phyloP scores from a whole-genome alignment of 2,797 vertebrate species.

The Heteromormyrus szaboi region DNA sequence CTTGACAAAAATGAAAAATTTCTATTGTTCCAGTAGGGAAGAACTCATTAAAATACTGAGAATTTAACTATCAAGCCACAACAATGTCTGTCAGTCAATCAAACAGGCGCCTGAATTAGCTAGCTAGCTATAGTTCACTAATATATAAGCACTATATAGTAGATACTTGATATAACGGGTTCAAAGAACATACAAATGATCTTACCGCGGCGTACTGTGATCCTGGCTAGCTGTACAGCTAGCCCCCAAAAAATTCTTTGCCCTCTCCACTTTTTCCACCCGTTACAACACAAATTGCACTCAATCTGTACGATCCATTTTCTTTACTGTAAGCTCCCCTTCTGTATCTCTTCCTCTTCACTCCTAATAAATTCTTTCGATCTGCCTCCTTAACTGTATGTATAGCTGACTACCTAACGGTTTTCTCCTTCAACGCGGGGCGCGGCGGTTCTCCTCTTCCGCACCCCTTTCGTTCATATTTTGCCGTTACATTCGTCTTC shows the following conservation, averaged over 20 bases:
- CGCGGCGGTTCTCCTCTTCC: conserved; percentile 40
- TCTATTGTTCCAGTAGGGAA: neutral
- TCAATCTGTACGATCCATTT: conserved; percentile 24
- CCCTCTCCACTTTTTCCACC: conserved; percentile 41
- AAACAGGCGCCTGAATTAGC: neutral
- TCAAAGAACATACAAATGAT: conserved; percentile 13
- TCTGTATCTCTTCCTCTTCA: neutral
- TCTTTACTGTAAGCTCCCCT: conserved; percentile 1
- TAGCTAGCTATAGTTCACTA: neutral
- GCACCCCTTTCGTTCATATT: conserved; percentile 36
- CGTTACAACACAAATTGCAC: conserved; percentile 24
- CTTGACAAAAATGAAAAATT: neutral
- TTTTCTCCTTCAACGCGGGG: conserved; percentile 33
- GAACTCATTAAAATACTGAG: neutral
- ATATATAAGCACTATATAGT: neutral
- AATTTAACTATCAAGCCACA: neutral
- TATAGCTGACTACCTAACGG: conserved; percentile 26
- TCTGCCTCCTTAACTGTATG: conserved; percentile 26
- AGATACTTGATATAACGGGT: neutral
- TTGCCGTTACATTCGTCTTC: conserved; percentile 45
- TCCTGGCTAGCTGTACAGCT: conserved; percentile 67
- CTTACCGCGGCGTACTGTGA: conserved; percentile 68
- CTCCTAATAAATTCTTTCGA: conserved; percentile 11
- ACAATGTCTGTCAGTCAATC: neutral
- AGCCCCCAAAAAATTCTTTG: conserved; percentile 57